A percentile compares a stretch with the other conserved stretches of the same genome.
Conservation (phyloP, 2,888 invertebrate genomes). For the Diarsia dahlii region DNA sequence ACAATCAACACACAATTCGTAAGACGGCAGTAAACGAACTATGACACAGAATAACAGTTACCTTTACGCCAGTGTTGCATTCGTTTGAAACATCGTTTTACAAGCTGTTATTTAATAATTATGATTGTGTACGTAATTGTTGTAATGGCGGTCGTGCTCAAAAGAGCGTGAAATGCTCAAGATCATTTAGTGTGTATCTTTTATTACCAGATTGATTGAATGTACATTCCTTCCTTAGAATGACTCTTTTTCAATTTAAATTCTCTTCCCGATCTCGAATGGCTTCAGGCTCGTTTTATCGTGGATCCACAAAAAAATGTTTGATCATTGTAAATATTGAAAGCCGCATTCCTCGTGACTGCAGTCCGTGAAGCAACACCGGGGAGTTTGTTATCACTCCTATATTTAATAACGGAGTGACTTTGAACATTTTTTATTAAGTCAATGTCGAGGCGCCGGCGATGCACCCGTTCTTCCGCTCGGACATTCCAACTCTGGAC, state of each 20-base stretch:
- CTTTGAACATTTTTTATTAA: slow-evolving; percentile 77
- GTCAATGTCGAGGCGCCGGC: slow-evolving; percentile 65
- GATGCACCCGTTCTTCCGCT: slow-evolving; percentile 62
- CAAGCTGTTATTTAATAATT: slow-evolving; percentile 55
- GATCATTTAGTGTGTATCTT: slow-evolving; percentile 34
- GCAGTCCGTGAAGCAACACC: slow-evolving; percentile 69
- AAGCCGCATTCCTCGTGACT: slow-evolving; percentile 74
- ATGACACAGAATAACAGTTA: slow-evolving; percentile 56
- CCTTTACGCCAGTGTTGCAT: slow-evolving; percentile 41
- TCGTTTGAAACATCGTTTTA: slow-evolving; percentile 38
- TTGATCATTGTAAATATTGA: slow-evolving; percentile 71
- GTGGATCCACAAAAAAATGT: slow-evolving; percentile 64
- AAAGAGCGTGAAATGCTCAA: slow-evolving; percentile 57
- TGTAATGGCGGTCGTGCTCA: slow-evolving; percentile 49
- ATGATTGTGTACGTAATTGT: slow-evolving; percentile 47
- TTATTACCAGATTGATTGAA: slow-evolving; percentile 45
- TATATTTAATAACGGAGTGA: slow-evolving; percentile 80
- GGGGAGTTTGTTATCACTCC: slow-evolving; percentile 71
- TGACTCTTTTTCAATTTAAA: slow-evolving; percentile 46
- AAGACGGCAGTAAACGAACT: slow-evolving; percentile 53
- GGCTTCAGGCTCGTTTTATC: slow-evolving; percentile 49
- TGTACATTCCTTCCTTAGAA: slow-evolving; percentile 38
- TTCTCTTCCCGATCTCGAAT: slow-evolving; percentile 42
- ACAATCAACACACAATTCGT: slow-evolving; percentile 55
- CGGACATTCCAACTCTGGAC: slow-evolving; percentile 65